These are phyloP conservation scores for Xylota sylvarum DNA, from an alignment of 2,888 invertebrate genomes.

Conservation along the genomic window DNA sequence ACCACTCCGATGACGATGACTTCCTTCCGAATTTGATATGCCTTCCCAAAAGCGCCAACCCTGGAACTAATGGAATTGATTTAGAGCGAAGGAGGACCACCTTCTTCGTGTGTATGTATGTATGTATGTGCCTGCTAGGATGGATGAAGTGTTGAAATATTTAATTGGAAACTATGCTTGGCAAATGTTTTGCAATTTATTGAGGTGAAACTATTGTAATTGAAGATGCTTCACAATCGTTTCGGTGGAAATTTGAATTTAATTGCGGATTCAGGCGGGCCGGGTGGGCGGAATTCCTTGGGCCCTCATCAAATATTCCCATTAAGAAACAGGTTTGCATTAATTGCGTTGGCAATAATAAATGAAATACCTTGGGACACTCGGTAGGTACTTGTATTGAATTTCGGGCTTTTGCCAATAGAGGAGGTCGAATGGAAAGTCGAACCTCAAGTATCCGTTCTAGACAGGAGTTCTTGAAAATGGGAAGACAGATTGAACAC, in stretches of 20 bases:
- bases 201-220: constrained; percentile 75
- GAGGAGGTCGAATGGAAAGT: constrained; percentile 6
- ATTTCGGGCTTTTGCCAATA: background rate
- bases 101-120: background rate
- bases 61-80: constrained; percentile 66
- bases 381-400: constrained; percentile 6
- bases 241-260: constrained; percentile 47
- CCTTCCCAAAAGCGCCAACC: constrained; percentile 6
- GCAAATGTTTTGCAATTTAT: constrained; percentile 68
- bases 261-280: constrained; percentile 49
- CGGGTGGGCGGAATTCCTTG: constrained; percentile 34
- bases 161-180: constrained; percentile 73
- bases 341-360: constrained; percentile 63
- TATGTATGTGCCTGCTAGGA: background rate
- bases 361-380: constrained; percentile 45
- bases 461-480: background rate
- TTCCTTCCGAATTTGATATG: constrained; percentile 40
- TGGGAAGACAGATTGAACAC: no score
- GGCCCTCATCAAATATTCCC: constrained; percentile 53
- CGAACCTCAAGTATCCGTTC: background rate
- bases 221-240: constrained; percentile 46
- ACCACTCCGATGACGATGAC: constrained; percentile 15
- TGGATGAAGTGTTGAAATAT: constrained; percentile 64
- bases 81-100: constrained; percentile 35
- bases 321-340: constrained; percentile 47